These are phyloP conservation scores for Rhamnusium bicolor DNA, from an alignment of 2,888 invertebrate genomes.

Conservation along the genomic window DNA sequence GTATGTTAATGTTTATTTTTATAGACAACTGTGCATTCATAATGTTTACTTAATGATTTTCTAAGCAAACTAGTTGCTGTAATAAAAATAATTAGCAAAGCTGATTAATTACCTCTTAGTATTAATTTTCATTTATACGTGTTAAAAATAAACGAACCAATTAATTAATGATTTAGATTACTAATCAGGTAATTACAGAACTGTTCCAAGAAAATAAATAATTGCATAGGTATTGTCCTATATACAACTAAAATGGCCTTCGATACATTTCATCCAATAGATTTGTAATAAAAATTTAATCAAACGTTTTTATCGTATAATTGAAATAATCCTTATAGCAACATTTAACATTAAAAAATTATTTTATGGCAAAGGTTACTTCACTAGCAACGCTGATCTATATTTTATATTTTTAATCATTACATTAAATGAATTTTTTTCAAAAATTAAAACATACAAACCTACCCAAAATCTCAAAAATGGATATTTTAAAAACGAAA, in stretches of 20 bases:
- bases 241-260: constrained; percentile 9
- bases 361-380: too few species aligned
- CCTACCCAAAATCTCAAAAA: too few species aligned
- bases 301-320: neutral
- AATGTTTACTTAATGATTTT: neutral
- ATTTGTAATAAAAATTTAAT: neutral
- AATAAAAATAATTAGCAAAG: constrained; percentile 2
- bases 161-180: constrained; percentile 13
- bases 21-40: too few species aligned
- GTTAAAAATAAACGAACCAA: constrained; percentile 6
- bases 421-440: too few species aligned
- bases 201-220: constrained; percentile 8
- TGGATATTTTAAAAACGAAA: too few species aligned
- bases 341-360: too few species aligned
- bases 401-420: too few species aligned
- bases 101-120: neutral
- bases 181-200: constrained; percentile 4
- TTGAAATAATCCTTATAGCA: too few species aligned
- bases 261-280: neutral
- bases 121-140: constrained; percentile 5
- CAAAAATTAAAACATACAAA: too few species aligned
- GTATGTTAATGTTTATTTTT: too few species aligned
- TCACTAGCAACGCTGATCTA: too few species aligned
- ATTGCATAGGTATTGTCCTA: constrained; percentile 6
- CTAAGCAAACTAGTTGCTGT: neutral